Evolutionary conservation across 1,140 invertebrate species (phyloP).

Genomic region (Zaprionus ghesquierei): DNA sequence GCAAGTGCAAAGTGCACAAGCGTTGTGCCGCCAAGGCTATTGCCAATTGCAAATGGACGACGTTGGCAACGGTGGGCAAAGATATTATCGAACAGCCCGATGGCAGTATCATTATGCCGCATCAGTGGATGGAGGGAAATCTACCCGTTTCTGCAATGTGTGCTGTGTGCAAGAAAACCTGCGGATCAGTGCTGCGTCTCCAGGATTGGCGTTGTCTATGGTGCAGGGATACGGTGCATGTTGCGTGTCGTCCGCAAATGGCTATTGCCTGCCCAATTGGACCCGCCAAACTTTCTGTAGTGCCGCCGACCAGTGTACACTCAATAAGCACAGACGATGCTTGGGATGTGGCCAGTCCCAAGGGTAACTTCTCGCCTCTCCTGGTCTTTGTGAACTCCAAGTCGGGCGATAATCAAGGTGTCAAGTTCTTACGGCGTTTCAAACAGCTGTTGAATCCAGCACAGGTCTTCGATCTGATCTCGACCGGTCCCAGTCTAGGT

Average conservation of each 20-base stretch:
- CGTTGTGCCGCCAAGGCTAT: slow-evolving; percentile 94
- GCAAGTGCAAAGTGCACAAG: slow-evolving; percentile 98
- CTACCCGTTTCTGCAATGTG: slow-evolving; percentile 97
- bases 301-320: slow-evolving; percentile 95
- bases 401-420: slow-evolving; percentile 98
- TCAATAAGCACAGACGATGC: slow-evolving; percentile 94
- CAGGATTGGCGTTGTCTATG: slow-evolving; percentile 98
- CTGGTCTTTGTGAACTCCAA: slow-evolving; percentile 99
- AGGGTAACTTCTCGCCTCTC: slow-evolving; percentile 88
- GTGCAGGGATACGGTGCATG: slow-evolving; percentile 96
- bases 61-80: slow-evolving; percentile 94
- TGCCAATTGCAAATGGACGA: slow-evolving; percentile 98
- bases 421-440: slow-evolving; percentile 97
- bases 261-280: slow-evolving; percentile 91
- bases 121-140: slow-evolving; percentile 99
- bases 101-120: slow-evolving; percentile 96
- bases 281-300: slow-evolving; percentile 93
- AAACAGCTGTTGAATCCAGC: slow-evolving; percentile 98
- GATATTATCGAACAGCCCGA: slow-evolving; percentile 96
- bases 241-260: slow-evolving; percentile 91
- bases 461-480: slow-evolving; percentile 98
- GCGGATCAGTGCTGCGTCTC: slow-evolving; percentile 95
- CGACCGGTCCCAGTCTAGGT: slow-evolving; percentile 92
- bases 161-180: slow-evolving; percentile 96
- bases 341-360: slow-evolving; percentile 93